Conservation (phyloP, 23 tunicate genomes). For the Clavelina lepadiformis region DNA sequence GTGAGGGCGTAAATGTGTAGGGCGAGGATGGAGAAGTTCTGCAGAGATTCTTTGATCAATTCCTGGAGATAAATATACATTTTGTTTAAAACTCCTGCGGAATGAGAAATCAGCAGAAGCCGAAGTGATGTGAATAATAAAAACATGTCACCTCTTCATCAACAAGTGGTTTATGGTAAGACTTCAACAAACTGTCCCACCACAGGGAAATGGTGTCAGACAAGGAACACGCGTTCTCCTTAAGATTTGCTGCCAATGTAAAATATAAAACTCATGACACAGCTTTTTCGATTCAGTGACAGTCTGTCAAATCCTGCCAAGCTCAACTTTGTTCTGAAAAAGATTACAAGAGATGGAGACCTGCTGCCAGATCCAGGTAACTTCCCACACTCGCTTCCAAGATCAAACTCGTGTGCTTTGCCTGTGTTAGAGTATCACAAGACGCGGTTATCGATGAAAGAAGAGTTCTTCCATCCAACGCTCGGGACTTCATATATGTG, state of each 20-base stretch:
- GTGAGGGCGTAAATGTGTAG: slow-evolving; percentile 30
- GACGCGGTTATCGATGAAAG: slow-evolving; percentile 22
- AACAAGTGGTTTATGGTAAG: slow-evolving; percentile 13
- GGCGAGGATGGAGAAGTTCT: slow-evolving; percentile 17
- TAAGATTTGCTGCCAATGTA: too few relatives aligned
- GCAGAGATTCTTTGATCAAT: slow-evolving; percentile 17
- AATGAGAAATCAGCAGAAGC: background rate
- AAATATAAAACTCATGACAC: too few relatives aligned
- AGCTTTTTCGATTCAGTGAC: too few relatives aligned
- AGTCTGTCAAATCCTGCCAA: background rate
- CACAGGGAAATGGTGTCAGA: background rate
- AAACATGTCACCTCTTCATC: slow-evolving; percentile 11
- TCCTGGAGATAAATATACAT: slow-evolving; percentile 2
- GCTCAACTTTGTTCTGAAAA: background rate
- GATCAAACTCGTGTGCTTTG: slow-evolving; percentile 8
- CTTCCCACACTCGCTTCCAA: slow-evolving; percentile 24
- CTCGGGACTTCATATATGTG: slow-evolving; percentile 28
- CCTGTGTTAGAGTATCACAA: slow-evolving; percentile 22
- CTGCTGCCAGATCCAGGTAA: slow-evolving; percentile 8
- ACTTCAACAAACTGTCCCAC: slow-evolving; percentile 19
- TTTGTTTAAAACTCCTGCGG: background rate
- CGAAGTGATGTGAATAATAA: background rate
- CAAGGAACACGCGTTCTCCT: background rate
- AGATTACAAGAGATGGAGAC: too few relatives aligned
- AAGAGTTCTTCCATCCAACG: slow-evolving; percentile 18